Conservation (phyloP, 2,888 invertebrate genomes). For the Polydrusus pterygomalis region DNA sequence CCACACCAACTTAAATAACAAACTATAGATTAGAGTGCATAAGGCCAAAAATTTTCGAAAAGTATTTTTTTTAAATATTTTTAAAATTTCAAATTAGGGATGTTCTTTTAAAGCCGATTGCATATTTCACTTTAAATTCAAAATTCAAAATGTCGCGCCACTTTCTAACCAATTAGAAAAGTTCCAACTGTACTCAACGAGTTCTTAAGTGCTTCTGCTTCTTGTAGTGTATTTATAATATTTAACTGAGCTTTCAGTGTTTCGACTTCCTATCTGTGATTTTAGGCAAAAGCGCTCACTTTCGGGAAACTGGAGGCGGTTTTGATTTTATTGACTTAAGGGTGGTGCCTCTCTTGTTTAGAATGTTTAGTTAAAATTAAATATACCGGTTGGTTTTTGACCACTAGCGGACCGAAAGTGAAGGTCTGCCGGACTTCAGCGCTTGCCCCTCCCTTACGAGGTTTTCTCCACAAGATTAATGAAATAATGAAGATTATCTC, state of each 20-base stretch:
- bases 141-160: background rate
- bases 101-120: background rate
- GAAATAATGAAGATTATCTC: too few species aligned
- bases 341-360: constrained; percentile 6
- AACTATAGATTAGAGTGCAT: background rate
- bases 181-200: constrained; percentile 27
- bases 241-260: constrained; percentile 23
- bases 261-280: constrained; percentile 36
- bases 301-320: constrained; percentile 16
- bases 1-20: background rate
- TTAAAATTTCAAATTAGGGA: too few species aligned
- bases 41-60: background rate
- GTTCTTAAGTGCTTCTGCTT: constrained; percentile 41
- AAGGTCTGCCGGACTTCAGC: too few species aligned
- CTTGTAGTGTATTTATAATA: constrained; percentile 42
- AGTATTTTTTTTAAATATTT: background rate
- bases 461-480: too few species aligned
- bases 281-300: constrained; percentile 29
- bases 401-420: too few species aligned
- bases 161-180: constrained; percentile 2
- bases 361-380: background rate
- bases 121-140: background rate
- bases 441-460: too few species aligned
- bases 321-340: constrained; percentile 40
- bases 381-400: too few species aligned